Conservation (phyloP, 2,888 invertebrate genomes). For the Conchocele bisecta region DNA sequence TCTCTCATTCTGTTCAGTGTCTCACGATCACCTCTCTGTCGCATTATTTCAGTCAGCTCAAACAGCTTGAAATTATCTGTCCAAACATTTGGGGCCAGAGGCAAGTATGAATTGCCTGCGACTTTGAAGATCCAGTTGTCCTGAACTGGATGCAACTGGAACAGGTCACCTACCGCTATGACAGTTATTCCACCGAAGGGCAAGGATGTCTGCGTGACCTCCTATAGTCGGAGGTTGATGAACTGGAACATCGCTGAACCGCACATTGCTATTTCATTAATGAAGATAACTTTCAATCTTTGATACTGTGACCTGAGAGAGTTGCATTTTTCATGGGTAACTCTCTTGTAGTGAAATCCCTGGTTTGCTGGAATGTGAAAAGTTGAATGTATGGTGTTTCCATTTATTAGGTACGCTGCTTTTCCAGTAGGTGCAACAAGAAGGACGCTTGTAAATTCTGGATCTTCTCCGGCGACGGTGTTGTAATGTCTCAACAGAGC, state of each 20-base stretch:
- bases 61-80: slow-evolving; percentile 7
- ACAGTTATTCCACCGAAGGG: slow-evolving; percentile 15
- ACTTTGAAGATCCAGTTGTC: neutral
- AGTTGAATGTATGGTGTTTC: slow-evolving; percentile 38
- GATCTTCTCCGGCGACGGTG: slow-evolving; percentile 13
- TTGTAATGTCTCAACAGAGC: slow-evolving; percentile 21
- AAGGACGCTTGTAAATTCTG: slow-evolving; percentile 27
- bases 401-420: slow-evolving; percentile 45
- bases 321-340: slow-evolving; percentile 1
- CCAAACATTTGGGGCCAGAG: slow-evolving; percentile 6
- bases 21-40: neutral
- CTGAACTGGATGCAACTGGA: slow-evolving; percentile 13
- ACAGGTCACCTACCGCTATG: slow-evolving; percentile 11
- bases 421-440: slow-evolving; percentile 51
- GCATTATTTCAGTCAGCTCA: slow-evolving; percentile 23
- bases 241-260: neutral
- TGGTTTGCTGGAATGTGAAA: slow-evolving; percentile 45
- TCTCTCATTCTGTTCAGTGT: neutral
- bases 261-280: slow-evolving; percentile 10
- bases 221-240: slow-evolving; percentile 7
- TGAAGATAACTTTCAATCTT: neutral
- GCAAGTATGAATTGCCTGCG: neutral
- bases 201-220: neutral
- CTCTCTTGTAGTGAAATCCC: slow-evolving; percentile 3
- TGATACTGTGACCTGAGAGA: slow-evolving; percentile 8